phyloP scores from a whole-genome alignment of 2,888 invertebrate species.

The Netelia fuscicornis region DNA sequence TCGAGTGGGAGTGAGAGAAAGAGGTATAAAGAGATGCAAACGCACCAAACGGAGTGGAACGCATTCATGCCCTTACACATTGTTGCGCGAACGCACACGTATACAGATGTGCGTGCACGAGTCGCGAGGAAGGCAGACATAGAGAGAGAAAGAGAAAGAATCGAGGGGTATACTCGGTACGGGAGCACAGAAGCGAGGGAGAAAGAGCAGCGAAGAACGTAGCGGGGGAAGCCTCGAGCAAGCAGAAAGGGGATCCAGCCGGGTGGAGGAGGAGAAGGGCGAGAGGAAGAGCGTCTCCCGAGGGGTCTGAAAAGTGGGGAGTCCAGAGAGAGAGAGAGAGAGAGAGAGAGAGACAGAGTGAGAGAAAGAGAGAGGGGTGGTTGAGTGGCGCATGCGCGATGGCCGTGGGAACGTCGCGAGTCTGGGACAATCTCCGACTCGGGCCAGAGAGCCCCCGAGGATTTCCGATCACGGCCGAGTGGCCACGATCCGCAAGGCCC shows the following conservation, averaged over 20 bases:
- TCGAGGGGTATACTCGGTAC: conserved; percentile 24
- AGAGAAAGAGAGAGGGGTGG: conserved; percentile 39
- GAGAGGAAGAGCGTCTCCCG: conserved; percentile 59
- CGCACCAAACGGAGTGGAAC: conserved; percentile 59
- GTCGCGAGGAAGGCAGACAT: conserved; percentile 15
- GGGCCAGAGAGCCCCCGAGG: conserved; percentile 72
- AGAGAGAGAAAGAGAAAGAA: conserved; percentile 32
- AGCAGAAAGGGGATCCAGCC: conserved; percentile 55
- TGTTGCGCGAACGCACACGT: conserved; percentile 49
- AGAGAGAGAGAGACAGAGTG: no score
- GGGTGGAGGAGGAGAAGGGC: conserved; percentile 55
- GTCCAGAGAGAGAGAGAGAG: conserved; percentile 46
- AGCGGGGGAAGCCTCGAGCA: conserved; percentile 46
- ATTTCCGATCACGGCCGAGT: conserved; percentile 77
- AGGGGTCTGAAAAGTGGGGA: conserved; percentile 40
- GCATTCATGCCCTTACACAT: conserved; percentile 36
- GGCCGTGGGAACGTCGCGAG: conserved; percentile 83
- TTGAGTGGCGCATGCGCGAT: conserved; percentile 79
- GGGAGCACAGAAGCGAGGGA: conserved; percentile 39
- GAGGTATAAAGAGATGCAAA: conserved; percentile 42
- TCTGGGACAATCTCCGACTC: conserved; percentile 75
- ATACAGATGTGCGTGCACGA: conserved; percentile 28
- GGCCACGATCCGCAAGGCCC: conserved; percentile 74
- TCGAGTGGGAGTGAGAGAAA: conserved; percentile 48
- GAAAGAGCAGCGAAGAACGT: conserved; percentile 32